A percentile compares a stretch with the other conserved stretches of the same genome.
Evolutionary conservation across 2,113 vertebrate genomes (phyloP).

Genomic region (Strix uralensis): DNA sequence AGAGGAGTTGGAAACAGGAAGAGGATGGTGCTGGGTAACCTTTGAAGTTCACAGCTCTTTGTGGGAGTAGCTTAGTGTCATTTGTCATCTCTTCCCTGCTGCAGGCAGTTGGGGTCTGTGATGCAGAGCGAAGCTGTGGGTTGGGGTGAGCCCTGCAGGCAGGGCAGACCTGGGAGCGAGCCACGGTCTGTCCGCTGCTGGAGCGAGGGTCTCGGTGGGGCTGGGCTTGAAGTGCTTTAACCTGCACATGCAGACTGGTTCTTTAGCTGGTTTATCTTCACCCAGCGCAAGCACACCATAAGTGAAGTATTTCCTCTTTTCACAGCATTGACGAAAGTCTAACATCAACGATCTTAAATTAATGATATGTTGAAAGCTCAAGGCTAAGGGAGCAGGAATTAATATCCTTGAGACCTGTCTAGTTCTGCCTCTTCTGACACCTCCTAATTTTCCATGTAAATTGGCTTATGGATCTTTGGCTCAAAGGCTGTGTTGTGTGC

Average conservation of each 20-base stretch:
- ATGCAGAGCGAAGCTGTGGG: background rate
- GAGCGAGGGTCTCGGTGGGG: accelerated
- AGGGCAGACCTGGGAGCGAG: background rate
- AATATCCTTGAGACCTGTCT: slow-evolving; percentile 60
- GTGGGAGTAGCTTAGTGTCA: background rate
- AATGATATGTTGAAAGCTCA: slow-evolving; percentile 45
- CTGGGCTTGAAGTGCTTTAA: background rate
- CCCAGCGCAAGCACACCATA: background rate
- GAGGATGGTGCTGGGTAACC: background rate
- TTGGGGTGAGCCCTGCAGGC: background rate
- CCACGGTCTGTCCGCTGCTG: accelerated
- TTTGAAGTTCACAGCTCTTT: background rate
- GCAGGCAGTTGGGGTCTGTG: background rate
- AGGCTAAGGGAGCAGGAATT: slow-evolving; percentile 34
- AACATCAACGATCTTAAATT: background rate
- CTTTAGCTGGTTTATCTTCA: background rate
- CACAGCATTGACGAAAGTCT: background rate
- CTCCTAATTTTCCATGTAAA: slow-evolving; percentile 60
- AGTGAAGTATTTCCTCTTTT: background rate
- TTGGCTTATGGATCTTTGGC: slow-evolving; percentile 36
- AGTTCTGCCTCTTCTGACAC: slow-evolving; percentile 37
- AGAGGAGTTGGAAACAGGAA: background rate
- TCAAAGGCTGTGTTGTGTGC: slow-evolving; percentile 13
- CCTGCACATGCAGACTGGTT: background rate
- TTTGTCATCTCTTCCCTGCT: background rate